Evolutionary conservation across 2,888 invertebrate genomes (phyloP).

Genomic region (Tenthredo scrophulariae): DNA sequence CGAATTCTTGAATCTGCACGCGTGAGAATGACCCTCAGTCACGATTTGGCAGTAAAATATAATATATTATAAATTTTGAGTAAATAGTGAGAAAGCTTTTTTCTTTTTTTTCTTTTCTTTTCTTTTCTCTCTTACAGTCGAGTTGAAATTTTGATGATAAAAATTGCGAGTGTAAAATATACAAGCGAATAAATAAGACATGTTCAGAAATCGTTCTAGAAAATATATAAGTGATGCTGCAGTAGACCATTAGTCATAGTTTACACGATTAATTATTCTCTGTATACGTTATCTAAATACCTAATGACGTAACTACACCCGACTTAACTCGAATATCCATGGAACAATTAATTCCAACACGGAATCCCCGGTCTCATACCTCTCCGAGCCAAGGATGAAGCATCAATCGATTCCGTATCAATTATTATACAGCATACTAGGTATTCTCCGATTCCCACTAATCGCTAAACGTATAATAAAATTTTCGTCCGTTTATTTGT

Average conservation of each 20-base stretch:
- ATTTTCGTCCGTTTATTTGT: no score
- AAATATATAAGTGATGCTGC: background rate
- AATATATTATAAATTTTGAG: no score
- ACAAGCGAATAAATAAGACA: background rate
- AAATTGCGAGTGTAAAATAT: background rate
- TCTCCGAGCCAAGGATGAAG: background rate
- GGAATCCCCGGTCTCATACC: background rate
- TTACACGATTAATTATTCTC: background rate
- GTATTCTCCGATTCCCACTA: no score
- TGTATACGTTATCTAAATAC: background rate
- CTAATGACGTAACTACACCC: background rate
- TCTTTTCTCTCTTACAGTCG: no score
- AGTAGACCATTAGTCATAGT: background rate
- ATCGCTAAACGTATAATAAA: no score
- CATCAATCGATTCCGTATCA: background rate
- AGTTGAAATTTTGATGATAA: no score
- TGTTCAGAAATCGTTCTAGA: background rate
- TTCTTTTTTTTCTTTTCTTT: no score
- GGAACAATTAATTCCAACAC: background rate
- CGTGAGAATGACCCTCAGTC: slow-evolving; percentile 10
- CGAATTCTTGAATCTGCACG: background rate
- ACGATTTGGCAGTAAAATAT: background rate
- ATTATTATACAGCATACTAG: background rate
- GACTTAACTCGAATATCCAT: background rate
- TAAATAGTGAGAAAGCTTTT: no score